Evolutionary conservation across 2,113 vertebrate species (phyloP), one percentile per base, ranked within the genome.

Genomic region (Miniopterus natalensis): DNA sequence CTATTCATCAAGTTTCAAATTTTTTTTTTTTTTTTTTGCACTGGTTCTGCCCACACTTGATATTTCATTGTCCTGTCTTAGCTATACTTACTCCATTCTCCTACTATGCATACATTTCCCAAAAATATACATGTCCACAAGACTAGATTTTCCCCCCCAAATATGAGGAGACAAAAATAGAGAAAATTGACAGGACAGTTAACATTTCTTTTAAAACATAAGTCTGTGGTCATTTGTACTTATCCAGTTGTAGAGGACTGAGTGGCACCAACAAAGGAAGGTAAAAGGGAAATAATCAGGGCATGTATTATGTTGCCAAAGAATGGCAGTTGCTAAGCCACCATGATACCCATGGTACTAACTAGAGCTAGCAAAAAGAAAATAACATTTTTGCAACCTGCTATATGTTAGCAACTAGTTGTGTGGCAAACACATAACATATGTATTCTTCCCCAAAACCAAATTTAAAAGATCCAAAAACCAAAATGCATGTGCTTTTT

Each of bases 381-480:
- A 86, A 78, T 78, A 74, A 20, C 7, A 25, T 49, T 81, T 78
- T 70, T 86, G 68, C 75, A 51, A 91, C 6, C 25, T 71, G 3
- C 15, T 61, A 45, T 20, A 6, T 80, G 29, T 55, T 92, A 84
- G 40, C 74, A 86, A 65, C n/a, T 59, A 91, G 47, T 57, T 88
- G n/a, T 61, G 10, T 83, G 36, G 68, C 21, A 92, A 55, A 89
- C 15, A 71, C 14, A 23, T 36, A 84, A 53, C 55, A 55, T 84
- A 68, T 7, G 2, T 42, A 70, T 53, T 89, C 79, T 90, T 53
- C 6, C 17, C 29, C 47, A 83, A 31, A 90, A 40, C 8, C 2
- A 83, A 91, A 93, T 49, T 40, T 47, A 71, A 80, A 92, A 84
- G 8, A 94, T 92, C 42, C 1, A 49, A 87, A 66, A 78, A 47